Conservation (phyloP, 2,797 vertebrate genomes). For the Arnoldichthys spilopterus region DNA sequence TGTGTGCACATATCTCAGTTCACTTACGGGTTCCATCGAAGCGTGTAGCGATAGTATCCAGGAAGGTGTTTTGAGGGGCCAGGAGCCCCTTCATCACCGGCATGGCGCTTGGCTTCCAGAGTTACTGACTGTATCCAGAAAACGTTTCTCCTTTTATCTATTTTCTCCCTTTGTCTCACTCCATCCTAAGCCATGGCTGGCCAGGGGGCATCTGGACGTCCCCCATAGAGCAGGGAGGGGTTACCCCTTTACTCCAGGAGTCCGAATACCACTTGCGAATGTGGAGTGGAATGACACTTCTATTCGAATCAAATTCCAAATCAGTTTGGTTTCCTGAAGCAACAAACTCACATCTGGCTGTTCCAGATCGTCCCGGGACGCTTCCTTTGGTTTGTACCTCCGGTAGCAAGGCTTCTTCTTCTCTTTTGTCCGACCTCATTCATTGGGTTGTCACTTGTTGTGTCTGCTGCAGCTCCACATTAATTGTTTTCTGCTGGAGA, state of each 20-base stretch:
- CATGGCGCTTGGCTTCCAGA: conserved; percentile 75
- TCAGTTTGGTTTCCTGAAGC: conserved; percentile 19
- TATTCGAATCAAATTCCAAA: neutral
- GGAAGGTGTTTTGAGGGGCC: conserved; percentile 84
- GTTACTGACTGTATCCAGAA: conserved; percentile 60
- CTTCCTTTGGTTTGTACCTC: conserved; percentile 26
- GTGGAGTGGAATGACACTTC: neutral
- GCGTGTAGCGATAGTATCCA: conserved; percentile 82
- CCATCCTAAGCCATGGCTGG: conserved; percentile 66
- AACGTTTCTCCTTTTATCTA: neutral
- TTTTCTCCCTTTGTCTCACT: conserved; percentile 60
- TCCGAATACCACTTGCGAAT: neutral
- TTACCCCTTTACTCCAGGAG: neutral
- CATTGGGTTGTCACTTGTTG: neutral
- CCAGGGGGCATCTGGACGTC: conserved; percentile 39
- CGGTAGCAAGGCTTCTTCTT: conserved; percentile 27
- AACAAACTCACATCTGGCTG: conserved; percentile 8
- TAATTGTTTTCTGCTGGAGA: neutral
- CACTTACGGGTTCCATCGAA: conserved; percentile 85
- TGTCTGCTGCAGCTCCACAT: neutral
- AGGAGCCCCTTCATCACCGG: conserved; percentile 85
- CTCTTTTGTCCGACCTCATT: neutral
- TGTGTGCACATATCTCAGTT: neutral
- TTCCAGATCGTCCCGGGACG: neutral
- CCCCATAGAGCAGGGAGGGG: conserved; percentile 25